Base-by-base conservation (phyloP, 2,797 vertebrate species). In the Crax fasciolata region DNA sequence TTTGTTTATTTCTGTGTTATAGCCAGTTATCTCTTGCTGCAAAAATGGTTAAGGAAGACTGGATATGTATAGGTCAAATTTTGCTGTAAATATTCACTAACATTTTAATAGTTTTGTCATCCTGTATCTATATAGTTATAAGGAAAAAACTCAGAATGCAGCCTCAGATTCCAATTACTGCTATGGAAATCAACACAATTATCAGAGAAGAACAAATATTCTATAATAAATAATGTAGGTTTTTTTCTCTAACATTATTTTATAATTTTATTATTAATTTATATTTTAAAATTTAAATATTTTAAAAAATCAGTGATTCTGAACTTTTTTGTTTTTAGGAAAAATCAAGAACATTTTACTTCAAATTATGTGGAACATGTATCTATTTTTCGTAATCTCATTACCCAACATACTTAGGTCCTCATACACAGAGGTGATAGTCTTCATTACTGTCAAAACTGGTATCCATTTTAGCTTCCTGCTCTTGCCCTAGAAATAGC, bases 391-490 rank as follows among this genome's bases (percentile, higher is more conserved):
- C 67, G 25, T 28, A 44, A 9, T 38, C 18, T 90, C 9, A 24
- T 78, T 86, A 43, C 5, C 32, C 55, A 74, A 24, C 4, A n/a
- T 57, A 43, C 52, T 75, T 73, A 48, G 3, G 6, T 68, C 52
- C 4, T 72, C 72, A 8, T 17, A 24, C 7, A 15, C 28, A 90
- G n/a, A 81, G 19, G 14, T 23, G 39, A 44, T 66, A 49, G n/a
- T 39, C 11, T 86, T 96, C 88, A 73, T 78, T 93, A 81, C 48
- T 72, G 76, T 81, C 86, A 91, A 84, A 95, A 49, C 0, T 4
- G 67, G 4, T 44, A 70, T 25, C 48, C 28, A 39, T 55, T 94
- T 84, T 32, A 78, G 11, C 44, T 91, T 84, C 24, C 43, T 20
- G 68, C 3, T 20, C 9, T 23, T 84, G 55, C 27, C 35, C 76